Evolutionary conservation across 1,140 invertebrate species (phyloP).

Genomic region (Uloborus diversus): DNA sequence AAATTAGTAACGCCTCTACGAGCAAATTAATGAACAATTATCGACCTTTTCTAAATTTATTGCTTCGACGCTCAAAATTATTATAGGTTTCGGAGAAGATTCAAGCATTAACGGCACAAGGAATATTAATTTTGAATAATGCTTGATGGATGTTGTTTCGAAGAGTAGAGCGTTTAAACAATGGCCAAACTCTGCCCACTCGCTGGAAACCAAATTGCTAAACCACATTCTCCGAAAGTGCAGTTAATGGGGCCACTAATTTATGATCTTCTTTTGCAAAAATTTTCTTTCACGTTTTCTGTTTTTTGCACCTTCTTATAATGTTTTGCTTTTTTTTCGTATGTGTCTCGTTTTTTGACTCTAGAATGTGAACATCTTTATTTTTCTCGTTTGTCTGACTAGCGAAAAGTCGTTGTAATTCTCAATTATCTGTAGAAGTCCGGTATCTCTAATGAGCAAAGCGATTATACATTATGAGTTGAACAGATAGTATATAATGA

Average conservation of each 20-base stretch:
- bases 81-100: slow-evolving; percentile 30
- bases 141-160: slow-evolving; percentile 20
- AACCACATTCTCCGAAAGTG: slow-evolving; percentile 1
- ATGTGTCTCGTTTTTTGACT: too few relatives aligned
- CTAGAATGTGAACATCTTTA: not conserved
- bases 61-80: slow-evolving; percentile 32
- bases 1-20: slow-evolving; percentile 37
- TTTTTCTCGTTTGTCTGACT: not conserved
- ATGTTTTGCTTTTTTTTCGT: too few relatives aligned
- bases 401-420: not conserved
- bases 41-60: slow-evolving; percentile 50
- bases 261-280: slow-evolving; percentile 7
- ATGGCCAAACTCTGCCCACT: not conserved
- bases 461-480: too few relatives aligned
- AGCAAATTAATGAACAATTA: slow-evolving; percentile 55
- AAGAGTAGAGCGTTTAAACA: not conserved
- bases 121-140: slow-evolving; percentile 56
- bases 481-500: too few relatives aligned
- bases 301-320: not conserved
- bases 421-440: not conserved
- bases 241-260: slow-evolving; percentile 41
- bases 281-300: not conserved
- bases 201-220: not conserved
- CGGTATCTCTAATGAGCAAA: not conserved
- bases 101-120: slow-evolving; percentile 16